A percentile compares a stretch with the other conserved stretches of the same genome.
These are phyloP conservation scores for Onychorhynchus coronatus DNA, from an alignment of 2,113 vertebrate species.

Conservation along the genomic window DNA sequence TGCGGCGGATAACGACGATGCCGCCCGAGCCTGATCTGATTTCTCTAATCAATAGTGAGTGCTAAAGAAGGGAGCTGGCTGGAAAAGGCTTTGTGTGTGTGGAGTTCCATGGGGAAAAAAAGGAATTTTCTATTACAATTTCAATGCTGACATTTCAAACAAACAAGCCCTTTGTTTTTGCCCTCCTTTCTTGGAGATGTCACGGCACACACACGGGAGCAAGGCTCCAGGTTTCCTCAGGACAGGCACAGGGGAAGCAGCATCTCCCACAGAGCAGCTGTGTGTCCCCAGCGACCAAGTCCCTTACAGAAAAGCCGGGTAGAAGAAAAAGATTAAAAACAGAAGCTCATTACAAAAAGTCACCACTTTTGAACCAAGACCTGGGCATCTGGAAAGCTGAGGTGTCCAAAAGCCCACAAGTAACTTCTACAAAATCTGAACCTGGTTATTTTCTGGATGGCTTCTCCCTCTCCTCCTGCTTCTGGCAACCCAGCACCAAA, in stretches of 20 bases:
- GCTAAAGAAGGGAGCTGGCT: neutral
- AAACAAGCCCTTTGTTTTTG: neutral
- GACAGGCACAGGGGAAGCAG: fast-evolving
- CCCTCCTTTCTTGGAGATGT: neutral
- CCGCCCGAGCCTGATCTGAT: neutral
- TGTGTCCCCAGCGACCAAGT: neutral
- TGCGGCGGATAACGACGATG: neutral
- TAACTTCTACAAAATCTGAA: neutral
- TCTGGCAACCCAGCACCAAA: neutral
- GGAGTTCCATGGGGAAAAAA: neutral
- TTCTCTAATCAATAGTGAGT: neutral
- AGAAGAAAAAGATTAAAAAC: neutral
- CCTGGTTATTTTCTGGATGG: neutral
- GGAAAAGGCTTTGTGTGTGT: neutral
- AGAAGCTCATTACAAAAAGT: neutral
- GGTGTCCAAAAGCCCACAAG: neutral
- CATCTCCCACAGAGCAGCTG: neutral
- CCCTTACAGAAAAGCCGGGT: neutral
- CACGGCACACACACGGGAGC: fast-evolving
- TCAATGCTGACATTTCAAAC: neutral
- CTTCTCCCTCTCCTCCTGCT: neutral
- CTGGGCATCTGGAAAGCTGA: neutral
- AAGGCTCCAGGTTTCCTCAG: neutral
- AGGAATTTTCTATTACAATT: neutral
- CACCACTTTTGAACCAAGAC: neutral